Base-by-base conservation (phyloP, 2,888 invertebrate species). In the Ashinkailepas kermadecensis region DNA sequence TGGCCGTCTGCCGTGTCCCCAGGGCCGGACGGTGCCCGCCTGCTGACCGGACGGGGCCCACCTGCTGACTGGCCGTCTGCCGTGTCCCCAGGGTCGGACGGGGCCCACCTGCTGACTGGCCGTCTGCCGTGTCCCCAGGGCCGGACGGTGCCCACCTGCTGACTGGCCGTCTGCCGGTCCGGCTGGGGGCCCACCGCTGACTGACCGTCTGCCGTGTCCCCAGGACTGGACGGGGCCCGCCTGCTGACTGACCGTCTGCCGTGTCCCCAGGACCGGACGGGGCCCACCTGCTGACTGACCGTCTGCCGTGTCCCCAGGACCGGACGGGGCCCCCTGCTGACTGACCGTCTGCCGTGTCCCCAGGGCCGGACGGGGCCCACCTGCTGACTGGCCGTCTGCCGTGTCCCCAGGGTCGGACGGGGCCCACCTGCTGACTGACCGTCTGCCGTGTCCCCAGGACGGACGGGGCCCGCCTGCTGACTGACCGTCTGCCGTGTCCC, bases 401-500 rank as follows among this genome's bases (percentile, higher is more conserved):
- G 4, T 39, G 39, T 39, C 39, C 39, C 39, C 39, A 39, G 39
- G 39, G 4, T 4, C 39, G 39, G 39, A 39, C 39, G 39, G 39
- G 39, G 39, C 39, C 39, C 39, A 65, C 65, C 65, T 65, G 65
- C 18, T n/a, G 21, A 39, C n/a, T 79, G 79, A 18, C 54, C 15
- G 23, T 18, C 58, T 59, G n/a, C 11, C 83, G 80, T 18, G 65
- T 10, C 65, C n/a, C 0, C 65, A n/a, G 65, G 23, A 6, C 82
- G 85, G 85, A 81, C 84, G 90, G 90, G 86, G 88, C 81, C 86
- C 82, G 86, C n/a, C 81, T 95, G 81, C 93, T 94, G 87, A 98
- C 95, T 87, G 96, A 98, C 87, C 91, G 97, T 83, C 93, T 98
- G 81, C 89, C 99, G 12, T 97, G 97, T 62, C 18, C 62, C 15